These are phyloP conservation scores for Wasmannia auropunctata DNA, from an alignment of 1,140 invertebrate genomes.

Conservation along the genomic window DNA sequence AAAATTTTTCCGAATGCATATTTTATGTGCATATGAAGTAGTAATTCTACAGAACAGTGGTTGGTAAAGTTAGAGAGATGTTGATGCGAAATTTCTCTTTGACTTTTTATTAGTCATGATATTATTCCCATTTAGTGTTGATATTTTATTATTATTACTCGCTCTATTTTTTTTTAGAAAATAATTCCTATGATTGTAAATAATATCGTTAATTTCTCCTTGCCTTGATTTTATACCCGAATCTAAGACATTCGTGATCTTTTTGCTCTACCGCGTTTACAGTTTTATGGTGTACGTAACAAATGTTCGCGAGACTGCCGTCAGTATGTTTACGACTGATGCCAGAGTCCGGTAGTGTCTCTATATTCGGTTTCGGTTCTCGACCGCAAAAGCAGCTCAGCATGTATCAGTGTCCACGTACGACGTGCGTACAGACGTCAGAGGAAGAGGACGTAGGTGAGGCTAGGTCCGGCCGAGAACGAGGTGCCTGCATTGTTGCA, in stretches of 20 bases:
- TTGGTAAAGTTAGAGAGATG: too few relatives aligned
- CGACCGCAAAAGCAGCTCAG: constrained; percentile 40
- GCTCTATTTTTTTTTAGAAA: neutral
- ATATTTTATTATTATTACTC: neutral
- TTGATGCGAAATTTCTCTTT: too few relatives aligned
- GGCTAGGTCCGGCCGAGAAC: constrained; percentile 52
- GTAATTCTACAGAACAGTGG: neutral
- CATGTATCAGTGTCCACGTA: constrained; percentile 69
- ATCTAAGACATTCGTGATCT: neutral
- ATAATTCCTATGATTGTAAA: neutral
- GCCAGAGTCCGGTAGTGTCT: constrained; percentile 32
- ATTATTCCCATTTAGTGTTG: too few relatives aligned
- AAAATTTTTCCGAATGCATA: neutral
- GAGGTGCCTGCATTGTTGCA: constrained; percentile 74
- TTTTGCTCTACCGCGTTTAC: neutral
- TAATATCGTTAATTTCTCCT: neutral
- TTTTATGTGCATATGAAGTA: neutral
- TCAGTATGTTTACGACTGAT: constrained; percentile 49
- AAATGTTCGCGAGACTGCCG: constrained; percentile 33
- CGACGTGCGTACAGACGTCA: constrained; percentile 45
- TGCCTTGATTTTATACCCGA: neutral
- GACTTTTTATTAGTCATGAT: too few relatives aligned
- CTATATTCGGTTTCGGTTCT: constrained; percentile 64
- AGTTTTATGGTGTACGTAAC: constrained; percentile 38
- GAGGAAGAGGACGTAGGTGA: constrained; percentile 62